Evolutionary conservation across 2,113 vertebrate species (phyloP).

Genomic region (Neopipo cinnamomea): DNA sequence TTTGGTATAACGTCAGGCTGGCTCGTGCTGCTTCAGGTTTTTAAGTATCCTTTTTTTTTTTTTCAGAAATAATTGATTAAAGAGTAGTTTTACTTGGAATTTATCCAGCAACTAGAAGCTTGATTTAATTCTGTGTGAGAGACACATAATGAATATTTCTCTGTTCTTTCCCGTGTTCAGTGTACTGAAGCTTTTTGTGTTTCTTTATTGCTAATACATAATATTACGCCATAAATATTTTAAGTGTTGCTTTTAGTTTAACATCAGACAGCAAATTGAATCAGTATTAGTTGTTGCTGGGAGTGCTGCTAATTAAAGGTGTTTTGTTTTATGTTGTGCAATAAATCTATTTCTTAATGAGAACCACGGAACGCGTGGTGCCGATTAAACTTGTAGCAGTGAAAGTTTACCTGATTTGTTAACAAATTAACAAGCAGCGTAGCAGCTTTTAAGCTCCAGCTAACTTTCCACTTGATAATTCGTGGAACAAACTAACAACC

Average conservation of each 20-base stretch:
- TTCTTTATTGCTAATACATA: neutral
- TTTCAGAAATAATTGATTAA: neutral
- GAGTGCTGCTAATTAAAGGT: neutral
- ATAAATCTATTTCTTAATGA: neutral
- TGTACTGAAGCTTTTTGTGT: neutral
- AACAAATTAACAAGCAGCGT: slow-evolving; percentile 17
- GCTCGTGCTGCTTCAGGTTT: neutral
- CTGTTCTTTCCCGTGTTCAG: neutral
- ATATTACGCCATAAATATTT: slow-evolving; percentile 31
- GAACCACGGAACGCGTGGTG: neutral
- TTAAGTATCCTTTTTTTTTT: neutral
- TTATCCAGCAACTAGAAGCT: neutral
- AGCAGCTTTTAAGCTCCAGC: slow-evolving; percentile 11
- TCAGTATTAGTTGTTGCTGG: neutral
- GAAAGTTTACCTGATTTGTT: slow-evolving; percentile 21
- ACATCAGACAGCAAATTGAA: neutral
- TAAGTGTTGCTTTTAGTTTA: neutral
- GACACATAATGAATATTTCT: neutral
- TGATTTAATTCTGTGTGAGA: neutral
- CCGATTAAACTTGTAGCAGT: slow-evolving; percentile 4
- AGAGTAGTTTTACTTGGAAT: neutral
- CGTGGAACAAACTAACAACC: neutral
- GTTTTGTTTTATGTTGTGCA: neutral
- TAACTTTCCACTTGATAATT: slow-evolving; percentile 27
- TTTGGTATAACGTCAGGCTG: neutral